Percentiles rank a stretch among this genome's conserved stretches.
These are phyloP conservation scores for Oreochromis aureus DNA, from an alignment of 2,113 vertebrate genomes.

Conservation along the genomic window DNA sequence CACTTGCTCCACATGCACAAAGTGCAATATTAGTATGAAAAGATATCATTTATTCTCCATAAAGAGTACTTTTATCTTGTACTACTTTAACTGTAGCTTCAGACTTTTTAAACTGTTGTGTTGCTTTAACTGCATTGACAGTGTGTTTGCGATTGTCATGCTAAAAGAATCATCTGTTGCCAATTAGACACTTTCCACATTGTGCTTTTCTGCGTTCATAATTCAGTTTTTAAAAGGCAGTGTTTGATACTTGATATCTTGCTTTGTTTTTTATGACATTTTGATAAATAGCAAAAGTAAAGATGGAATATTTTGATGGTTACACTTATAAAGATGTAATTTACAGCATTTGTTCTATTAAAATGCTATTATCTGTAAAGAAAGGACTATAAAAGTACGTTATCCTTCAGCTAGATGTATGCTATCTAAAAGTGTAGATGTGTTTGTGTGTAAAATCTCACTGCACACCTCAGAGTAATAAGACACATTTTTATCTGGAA, in stretches of 20 bases:
- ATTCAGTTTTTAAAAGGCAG: background rate
- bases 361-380: background rate
- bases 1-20: background rate
- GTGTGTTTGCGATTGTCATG: background rate
- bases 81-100: background rate
- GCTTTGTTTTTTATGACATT: background rate
- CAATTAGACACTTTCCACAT: background rate
- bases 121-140: background rate
- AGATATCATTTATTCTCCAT: background rate
- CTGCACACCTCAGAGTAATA: background rate
- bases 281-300: background rate
- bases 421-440: background rate
- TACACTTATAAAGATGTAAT: background rate
- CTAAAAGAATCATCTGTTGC: background rate
- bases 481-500: background rate
- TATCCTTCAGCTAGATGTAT: background rate
- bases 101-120: background rate
- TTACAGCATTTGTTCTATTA: background rate
- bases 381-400: background rate
- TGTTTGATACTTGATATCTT: background rate
- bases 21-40: background rate
- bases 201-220: background rate
- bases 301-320: background rate
- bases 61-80: background rate
- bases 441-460: background rate